Evolutionary conservation across 2,113 vertebrate genomes (phyloP).

Genomic region (Vidua macroura): DNA sequence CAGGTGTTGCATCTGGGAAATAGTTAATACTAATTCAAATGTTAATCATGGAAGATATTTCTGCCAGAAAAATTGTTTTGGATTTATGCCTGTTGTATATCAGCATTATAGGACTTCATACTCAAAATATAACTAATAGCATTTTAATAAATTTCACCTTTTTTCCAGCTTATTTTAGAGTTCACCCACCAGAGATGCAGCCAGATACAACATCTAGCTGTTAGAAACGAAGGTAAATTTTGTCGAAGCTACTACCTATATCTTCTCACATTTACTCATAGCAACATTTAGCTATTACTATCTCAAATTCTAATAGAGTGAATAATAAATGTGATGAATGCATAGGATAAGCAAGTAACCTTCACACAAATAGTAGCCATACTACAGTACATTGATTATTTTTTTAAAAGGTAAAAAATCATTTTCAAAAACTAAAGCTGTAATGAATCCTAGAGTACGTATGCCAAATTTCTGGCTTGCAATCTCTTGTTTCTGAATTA

Average conservation of each 20-base stretch:
- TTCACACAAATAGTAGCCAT: slow-evolving; percentile 2
- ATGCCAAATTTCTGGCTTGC: not conserved
- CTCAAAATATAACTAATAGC: slow-evolving; percentile 3
- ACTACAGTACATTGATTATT: not conserved
- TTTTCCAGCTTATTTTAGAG: not conserved
- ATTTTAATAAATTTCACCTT: slow-evolving; percentile 5
- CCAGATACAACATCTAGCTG: not conserved
- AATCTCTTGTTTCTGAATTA: not conserved
- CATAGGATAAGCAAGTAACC: not conserved
- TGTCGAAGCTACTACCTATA: not conserved
- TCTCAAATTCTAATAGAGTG: not conserved
- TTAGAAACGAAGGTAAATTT: not conserved
- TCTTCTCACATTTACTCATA: slow-evolving; percentile 15
- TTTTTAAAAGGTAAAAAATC: not conserved
- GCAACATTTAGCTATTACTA: slow-evolving; percentile 1
- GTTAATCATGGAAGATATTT: slow-evolving; percentile 8
- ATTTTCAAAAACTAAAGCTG: not conserved
- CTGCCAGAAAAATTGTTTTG: slow-evolving; percentile 21
- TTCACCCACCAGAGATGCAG: not conserved
- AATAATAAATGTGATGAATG: not conserved
- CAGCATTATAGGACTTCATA: not conserved
- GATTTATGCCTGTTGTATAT: not conserved
- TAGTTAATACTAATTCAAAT: slow-evolving; percentile 11
- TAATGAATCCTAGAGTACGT: not conserved
- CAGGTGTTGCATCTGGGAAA: not conserved